Evolutionary conservation across 2,888 invertebrate genomes (phyloP), one percentile per base, ranked within the genome.

Genomic region (Acanthosepion lycidas): DNA sequence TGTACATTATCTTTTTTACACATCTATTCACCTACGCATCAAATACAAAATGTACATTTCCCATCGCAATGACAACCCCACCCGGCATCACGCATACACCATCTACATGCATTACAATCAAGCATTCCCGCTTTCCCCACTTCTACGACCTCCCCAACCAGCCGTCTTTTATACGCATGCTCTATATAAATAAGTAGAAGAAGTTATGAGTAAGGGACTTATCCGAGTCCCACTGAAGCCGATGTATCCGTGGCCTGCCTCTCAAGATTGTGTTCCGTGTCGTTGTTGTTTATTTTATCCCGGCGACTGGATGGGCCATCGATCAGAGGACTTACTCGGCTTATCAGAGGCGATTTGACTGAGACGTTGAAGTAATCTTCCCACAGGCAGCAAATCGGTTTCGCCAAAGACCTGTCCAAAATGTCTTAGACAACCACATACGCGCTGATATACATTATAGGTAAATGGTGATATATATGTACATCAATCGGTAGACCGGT

Each of bases 281-380:
- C n/a, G n/a, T 78, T 33, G 18, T n/a, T 78, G 78, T 78, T 78
- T 78, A 78, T 78, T 78, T 78, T n/a, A 78, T n/a, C 78, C 78
- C 78, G 78, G 78, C n/a, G 78, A 78, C 78, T 78, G n/a, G 78
- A n/a, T 78, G 78, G 78, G n/a, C 78, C 78, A 78, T n/a, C 78
- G 78, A 78, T n/a, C 28, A 78, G 78, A 78, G 78, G 78, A 78
- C 78, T 78, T 78, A 78, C 78, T 78, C 78, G 78, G 78, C 78
- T 78, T 78, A 78, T 8, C 78, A 78, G 78, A n/a, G 78, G 78
- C 78, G n/a, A 78, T 78, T 78, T 78, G 78, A 78, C 78, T n/a
- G 78, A 78, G 78, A 78, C 78, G n/a, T 78, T 78, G n/a, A n/a
- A 78, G 78, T 78, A 78, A 78, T 78, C 78, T 78, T 78, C 78